Evolutionary conservation across 2,113 vertebrate species (phyloP).

Genomic region (Centropus unirufus): DNA sequence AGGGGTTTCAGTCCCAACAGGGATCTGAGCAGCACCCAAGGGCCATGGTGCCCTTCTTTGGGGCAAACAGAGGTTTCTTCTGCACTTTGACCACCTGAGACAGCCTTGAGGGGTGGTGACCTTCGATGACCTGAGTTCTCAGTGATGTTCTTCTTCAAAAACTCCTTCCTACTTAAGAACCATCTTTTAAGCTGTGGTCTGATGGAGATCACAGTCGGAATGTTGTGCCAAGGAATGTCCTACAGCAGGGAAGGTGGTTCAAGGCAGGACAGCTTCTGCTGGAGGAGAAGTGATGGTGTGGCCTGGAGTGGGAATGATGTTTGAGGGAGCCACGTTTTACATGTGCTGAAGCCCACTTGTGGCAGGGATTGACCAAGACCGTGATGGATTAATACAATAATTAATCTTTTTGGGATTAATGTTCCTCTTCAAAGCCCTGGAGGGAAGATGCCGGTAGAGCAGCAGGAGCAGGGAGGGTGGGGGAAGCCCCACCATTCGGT

Average conservation of each 20-base stretch:
- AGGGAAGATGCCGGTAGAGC: rapidly evolving
- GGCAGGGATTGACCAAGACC: not conserved
- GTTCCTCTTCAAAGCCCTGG: rapidly evolving
- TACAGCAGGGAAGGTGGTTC: rapidly evolving
- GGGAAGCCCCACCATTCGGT: too few species aligned
- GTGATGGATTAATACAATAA: not conserved
- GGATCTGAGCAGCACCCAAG: not conserved
- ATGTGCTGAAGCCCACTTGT: rapidly evolving
- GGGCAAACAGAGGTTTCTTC: not conserved
- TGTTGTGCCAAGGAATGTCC: rapidly evolving
- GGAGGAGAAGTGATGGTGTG: rapidly evolving
- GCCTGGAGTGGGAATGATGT: rapidly evolving
- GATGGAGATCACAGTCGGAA: not conserved
- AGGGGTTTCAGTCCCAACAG: not conserved
- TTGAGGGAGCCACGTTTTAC: not conserved
- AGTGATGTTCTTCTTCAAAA: not conserved
- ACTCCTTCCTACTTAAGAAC: not conserved
- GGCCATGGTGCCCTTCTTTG: rapidly evolving
- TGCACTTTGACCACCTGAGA: not conserved
- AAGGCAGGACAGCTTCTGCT: not conserved
- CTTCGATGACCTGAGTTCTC: not conserved
- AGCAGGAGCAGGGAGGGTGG: not conserved
- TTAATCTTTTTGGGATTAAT: not conserved
- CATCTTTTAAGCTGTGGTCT: not conserved
- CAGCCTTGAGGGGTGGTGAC: not conserved